Base-by-base conservation (phyloP, 2,888 invertebrate genomes). In the Scaptomyza reducta region DNA sequence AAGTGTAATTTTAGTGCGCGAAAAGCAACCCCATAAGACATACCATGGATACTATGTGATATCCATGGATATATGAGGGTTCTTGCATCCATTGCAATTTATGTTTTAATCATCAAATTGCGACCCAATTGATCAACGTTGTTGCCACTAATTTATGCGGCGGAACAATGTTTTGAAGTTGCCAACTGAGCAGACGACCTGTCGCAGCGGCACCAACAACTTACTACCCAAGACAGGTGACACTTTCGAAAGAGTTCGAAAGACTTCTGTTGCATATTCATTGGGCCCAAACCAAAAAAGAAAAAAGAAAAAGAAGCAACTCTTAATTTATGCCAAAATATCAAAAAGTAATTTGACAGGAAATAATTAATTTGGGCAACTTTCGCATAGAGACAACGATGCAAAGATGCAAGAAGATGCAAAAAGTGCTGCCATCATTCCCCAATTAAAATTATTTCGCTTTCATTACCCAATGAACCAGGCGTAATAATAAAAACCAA, bases 1-100 rank as follows among this genome's bases (percentile, higher is more conserved):
- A 90, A 89, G 89, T 88, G 89, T 79, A 90, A 90, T 90, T 90
- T 90, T 77, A 83, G 75, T 78, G 82, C 74, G 79, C 72, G 77
- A 72, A 56, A 69, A 72, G 70, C 74, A 71, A 74, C 67, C 74
- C 70, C 56, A 74, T 60, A 66, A 71, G 51, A 33, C 40, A 56
- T 44, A 31, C 33, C 33, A 11, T 27, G 45, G 7, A 31, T 25
- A 10, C 33, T 33, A 51, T 46, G 51, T 42, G 55, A 57, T 66
- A 45, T 62, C 42, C 31, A 47, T 16, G 27, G 27, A 62, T 45
- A 51, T 53, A 56, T 40, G 42, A 50, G 25, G 67, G 70, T 69
- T 53, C 63, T 44, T 70, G 66, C 66, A 66, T 64, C 65, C 63
- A 77, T 58, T 87, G 87, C 78, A 85, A 87, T 86, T 83, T 83